These are phyloP conservation scores for Brenthis daphne DNA, from an alignment of 2,888 invertebrate species.

Conservation along the genomic window DNA sequence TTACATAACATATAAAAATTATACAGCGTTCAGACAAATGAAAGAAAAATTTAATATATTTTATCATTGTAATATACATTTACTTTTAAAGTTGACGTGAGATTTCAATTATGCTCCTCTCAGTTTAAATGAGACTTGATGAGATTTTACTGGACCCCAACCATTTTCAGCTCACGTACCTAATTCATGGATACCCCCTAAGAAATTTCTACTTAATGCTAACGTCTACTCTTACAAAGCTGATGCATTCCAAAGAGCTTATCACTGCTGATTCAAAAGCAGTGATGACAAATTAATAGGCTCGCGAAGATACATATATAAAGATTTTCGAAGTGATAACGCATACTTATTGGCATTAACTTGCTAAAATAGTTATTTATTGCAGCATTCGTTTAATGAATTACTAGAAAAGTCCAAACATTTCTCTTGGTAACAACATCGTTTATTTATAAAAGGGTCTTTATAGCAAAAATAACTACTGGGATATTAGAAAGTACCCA, in stretches of 20 bases:
- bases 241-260: background rate
- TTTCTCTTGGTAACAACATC: conserved; percentile 39
- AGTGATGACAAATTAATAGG: conserved; percentile 17
- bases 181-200: too few relatives aligned
- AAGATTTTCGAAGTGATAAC: conserved; percentile 15
- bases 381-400: conserved; percentile 29
- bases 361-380: conserved; percentile 34
- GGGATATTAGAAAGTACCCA: conserved; percentile 45
- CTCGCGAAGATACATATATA: conserved; percentile 2
- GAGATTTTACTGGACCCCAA: too few relatives aligned
- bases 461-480: conserved; percentile 32
- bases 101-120: too few relatives aligned
- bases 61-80: too few relatives aligned
- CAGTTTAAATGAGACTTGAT: too few relatives aligned
- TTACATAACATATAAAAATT: too few relatives aligned
- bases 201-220: background rate
- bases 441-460: conserved; percentile 38
- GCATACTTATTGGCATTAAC: conserved; percentile 22
- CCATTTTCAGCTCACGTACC: too few relatives aligned
- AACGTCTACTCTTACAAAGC: background rate
- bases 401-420: conserved; percentile 26
- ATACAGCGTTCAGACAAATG: too few relatives aligned
- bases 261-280: background rate
- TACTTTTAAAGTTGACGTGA: too few relatives aligned
- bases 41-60: too few relatives aligned